These are phyloP conservation scores for Nymphalis c-album DNA, from an alignment of 2,888 invertebrate species.

Conservation along the genomic window DNA sequence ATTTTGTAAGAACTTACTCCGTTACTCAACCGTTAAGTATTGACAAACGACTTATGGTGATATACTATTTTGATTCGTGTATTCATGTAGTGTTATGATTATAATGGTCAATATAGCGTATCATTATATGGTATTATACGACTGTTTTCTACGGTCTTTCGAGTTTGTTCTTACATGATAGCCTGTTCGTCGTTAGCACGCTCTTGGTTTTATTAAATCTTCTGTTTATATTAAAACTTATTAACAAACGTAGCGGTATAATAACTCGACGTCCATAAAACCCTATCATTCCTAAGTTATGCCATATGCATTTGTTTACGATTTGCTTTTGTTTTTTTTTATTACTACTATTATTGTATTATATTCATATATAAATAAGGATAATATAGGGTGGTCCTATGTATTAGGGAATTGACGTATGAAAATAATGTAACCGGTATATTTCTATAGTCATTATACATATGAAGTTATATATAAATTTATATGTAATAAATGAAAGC, in stretches of 20 bases:
- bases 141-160: too few species aligned
- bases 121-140: too few species aligned
- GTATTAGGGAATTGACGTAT: conserved; percentile 69
- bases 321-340: conserved; percentile 41
- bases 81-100: too few species aligned
- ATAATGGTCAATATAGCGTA: too few species aligned
- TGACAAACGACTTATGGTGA: too few species aligned
- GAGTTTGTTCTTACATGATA: too few species aligned
- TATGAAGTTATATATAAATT: conserved; percentile 37
- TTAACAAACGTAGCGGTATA: not conserved
- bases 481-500: conserved; percentile 49
- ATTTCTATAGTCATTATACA: conserved; percentile 50
- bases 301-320: conserved; percentile 76
- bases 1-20: too few species aligned
- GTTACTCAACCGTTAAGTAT: too few species aligned
- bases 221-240: too few species aligned
- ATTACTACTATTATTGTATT: conserved; percentile 27
- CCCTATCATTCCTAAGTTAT: conserved; percentile 61
- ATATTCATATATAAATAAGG: conserved; percentile 55
- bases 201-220: too few species aligned
- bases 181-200: too few species aligned
- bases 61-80: too few species aligned
- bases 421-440: conserved; percentile 52
- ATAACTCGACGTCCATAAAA: conserved; percentile 26
- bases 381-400: conserved; percentile 65